Conservation (phyloP, 2,888 invertebrate genomes). For the Dryomyza anilis region DNA sequence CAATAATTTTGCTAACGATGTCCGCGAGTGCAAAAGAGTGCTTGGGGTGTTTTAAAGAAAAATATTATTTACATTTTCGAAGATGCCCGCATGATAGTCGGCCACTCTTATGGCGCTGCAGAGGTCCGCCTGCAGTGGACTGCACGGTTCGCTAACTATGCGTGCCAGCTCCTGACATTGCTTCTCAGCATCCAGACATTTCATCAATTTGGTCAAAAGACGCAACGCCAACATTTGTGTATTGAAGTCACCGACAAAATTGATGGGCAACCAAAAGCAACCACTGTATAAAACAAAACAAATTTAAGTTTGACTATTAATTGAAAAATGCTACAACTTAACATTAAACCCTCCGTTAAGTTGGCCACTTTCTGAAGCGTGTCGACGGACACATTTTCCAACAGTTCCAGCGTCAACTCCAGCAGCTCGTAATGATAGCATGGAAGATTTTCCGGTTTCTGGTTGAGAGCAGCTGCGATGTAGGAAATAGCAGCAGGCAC, state of each 20-base stretch:
- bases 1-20: no score
- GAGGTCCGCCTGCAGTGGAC: constrained; percentile 21
- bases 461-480: constrained; percentile 40
- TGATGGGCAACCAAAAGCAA: constrained; percentile 41
- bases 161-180: constrained; percentile 18
- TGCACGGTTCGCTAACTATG: constrained; percentile 6
- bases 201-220: constrained; percentile 35
- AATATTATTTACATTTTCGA: constrained; percentile 38
- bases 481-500: constrained; percentile 39
- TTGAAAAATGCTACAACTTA: constrained; percentile 1
- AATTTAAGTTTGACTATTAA: no score
- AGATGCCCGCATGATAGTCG: constrained; percentile 27
- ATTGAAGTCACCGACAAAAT: constrained; percentile 42
- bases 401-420: constrained; percentile 36
- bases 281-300: no score
- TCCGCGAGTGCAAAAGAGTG: no score
- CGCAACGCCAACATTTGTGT: constrained; percentile 39
- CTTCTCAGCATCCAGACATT: constrained; percentile 31
- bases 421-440: constrained; percentile 39
- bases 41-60: no score
- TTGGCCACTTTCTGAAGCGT: constrained; percentile 30
- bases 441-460: constrained; percentile 31
- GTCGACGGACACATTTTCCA: constrained; percentile 28
- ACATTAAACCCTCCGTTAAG: constrained; percentile 38
- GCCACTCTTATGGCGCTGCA: constrained; percentile 20